Evolutionary conservation across 2,113 vertebrate species (phyloP).

Genomic region (Ageneiosus marmoratus): DNA sequence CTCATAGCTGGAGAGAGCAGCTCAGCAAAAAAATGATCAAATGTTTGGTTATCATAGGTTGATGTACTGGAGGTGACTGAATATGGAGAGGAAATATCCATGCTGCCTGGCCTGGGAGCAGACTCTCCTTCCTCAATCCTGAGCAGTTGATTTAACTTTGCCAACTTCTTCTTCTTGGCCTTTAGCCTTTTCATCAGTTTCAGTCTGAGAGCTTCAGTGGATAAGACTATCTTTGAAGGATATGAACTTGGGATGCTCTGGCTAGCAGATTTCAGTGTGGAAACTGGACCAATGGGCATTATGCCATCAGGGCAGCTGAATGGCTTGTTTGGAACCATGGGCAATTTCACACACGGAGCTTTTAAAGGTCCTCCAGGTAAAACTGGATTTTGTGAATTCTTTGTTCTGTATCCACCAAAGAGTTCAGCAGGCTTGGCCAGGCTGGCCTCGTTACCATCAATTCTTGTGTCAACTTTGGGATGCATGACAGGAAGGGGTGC

Average conservation of each 20-base stretch:
- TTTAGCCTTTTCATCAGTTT: conserved; percentile 90
- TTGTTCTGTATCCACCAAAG: conserved; percentile 77
- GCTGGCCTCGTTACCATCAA: conserved; percentile 58
- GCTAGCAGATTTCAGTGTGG: conserved; percentile 32
- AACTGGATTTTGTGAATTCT: conserved; percentile 7
- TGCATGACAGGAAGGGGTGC: conserved; percentile 62
- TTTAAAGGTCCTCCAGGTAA: background rate
- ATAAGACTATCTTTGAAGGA: conserved; percentile 45
- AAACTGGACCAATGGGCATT: background rate
- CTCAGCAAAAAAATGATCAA: conserved; percentile 80
- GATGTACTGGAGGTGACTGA: conserved; percentile 64
- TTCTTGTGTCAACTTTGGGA: conserved; percentile 21
- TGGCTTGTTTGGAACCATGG: conserved; percentile 3
- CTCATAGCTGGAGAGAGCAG: conserved; percentile 79
- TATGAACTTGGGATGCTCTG: conserved; percentile 24
- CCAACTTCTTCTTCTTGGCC: conserved; percentile 88
- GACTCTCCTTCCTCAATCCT: conserved; percentile 46
- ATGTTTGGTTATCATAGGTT: conserved; percentile 58
- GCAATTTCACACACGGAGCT: background rate
- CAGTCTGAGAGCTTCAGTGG: conserved; percentile 79
- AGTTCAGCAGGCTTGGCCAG: conserved; percentile 81
- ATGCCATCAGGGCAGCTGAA: background rate
- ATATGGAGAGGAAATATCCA: conserved; percentile 62
- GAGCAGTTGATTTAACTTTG: conserved; percentile 75
- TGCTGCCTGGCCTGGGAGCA: conserved; percentile 71